Evolutionary conservation across 1,140 invertebrate genomes (phyloP), one percentile per base, ranked within the genome.

Genomic region (Ladona fulva): DNA sequence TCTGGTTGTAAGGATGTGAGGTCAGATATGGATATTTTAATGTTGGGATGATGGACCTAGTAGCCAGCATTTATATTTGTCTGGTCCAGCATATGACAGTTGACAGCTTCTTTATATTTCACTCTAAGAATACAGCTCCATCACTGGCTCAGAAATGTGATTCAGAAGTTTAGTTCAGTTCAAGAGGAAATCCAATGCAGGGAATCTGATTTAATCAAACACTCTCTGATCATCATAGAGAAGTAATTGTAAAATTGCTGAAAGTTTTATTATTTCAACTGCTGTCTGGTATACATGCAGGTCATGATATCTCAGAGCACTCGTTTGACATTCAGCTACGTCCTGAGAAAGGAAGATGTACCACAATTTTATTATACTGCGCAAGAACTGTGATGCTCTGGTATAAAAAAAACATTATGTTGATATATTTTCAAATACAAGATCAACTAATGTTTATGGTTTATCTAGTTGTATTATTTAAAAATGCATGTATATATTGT

Each of bases 201-300:
- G 29, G 29, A 37, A 37, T 37, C 29, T 37, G 29, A 37, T 37
- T 37, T 37, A 37, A 37, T 37, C 29, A 37, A 5, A 37, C 8
- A 37, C 8, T 37, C 29, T 37, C 29, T 37, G 29, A 8, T 8
- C 29, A 37, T 37, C 29, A 37, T 37, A 37, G 29, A 37, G 29
- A 37, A 37, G 1, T 37, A 37, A 37, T 37, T 37, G n/a, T n/a
- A 37, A 37, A 37, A 37, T 37, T 37, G 29, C 29, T 16, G n/a
- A 66, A 12, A 66, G 52, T 22, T 66, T 66, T 66, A 66, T 66
- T 66, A 19, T 66, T 66, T 66, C n/a, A 19, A 66, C n/a, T 66
- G 52, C 52, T 66, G 52, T 66, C 52, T 66, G 52, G 52, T 66
- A 66, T 66, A 22, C 52, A 66, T 66, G 52, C 52, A 66, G 52